Evolutionary conservation across 1,140 invertebrate genomes (phyloP), one percentile per base, ranked within the genome.

Genomic region (Steinernema khuongi): DNA sequence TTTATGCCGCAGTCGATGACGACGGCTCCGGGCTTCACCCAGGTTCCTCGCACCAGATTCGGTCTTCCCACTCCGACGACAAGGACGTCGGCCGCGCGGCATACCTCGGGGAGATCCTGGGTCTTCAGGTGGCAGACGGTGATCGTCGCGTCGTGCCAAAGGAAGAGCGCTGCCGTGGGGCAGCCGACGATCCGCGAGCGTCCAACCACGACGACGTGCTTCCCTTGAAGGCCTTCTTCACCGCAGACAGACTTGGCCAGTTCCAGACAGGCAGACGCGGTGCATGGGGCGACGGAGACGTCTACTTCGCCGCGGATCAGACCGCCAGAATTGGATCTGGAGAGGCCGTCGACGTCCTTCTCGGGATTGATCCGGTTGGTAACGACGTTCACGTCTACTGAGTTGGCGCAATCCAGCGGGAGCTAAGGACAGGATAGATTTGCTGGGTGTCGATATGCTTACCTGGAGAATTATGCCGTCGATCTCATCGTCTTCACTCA

Each of bases 1-100:
- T 96, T 98, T 71, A 99, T 99, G 41, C 97, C 97, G 88, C 96
- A 99, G 86, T 99, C 97, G 79, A 99, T 97, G 19, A 99, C 96
- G 31, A 99, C 91, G 67, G 96, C 95, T 22, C 96, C 95, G 0
- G 93, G 93, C 88, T 99, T 99, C 50, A 99, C 91, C 96, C 96
- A 99, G 67, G 91, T 91, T 0, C 77, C 93, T 86, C 93, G 93
- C 0, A 99, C 94, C 87, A 97, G 89, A 86, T 95, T 90, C 4
- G 94, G 88, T 81, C 91, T 89, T 0, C 97, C 97, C 80, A 98
- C 94, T 1, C 90, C 97, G 1, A 97, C 96, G 2, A 99, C 93
- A 67, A 99, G 86, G 83, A 99, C 97, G 86, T 99, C 97, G 26
- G 95, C 96, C 72, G 86, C 74, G 22, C 66, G 71, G 70, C 83